Conservation (phyloP, 2,888 invertebrate species). For the Aricia artaxerxes region DNA sequence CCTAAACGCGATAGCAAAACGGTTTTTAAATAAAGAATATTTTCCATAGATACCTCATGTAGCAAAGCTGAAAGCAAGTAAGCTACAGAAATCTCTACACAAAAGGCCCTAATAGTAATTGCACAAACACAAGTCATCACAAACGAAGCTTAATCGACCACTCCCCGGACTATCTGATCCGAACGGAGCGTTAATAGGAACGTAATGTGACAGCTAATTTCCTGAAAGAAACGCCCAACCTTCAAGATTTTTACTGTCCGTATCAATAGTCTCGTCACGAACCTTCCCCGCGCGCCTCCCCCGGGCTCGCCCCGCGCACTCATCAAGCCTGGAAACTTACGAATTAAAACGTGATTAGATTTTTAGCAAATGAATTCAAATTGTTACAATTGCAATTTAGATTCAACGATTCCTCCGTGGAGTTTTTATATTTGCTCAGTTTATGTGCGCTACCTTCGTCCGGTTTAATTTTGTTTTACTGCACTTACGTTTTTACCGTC, state of each 20-base stretch:
- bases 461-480: constrained; percentile 1
- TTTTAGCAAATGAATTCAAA: constrained; percentile 49
- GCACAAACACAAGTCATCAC: constrained; percentile 26
- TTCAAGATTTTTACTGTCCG: constrained; percentile 63
- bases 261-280: constrained; percentile 67
- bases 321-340: constrained; percentile 70
- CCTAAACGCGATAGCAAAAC: background rate
- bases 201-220: constrained; percentile 77
- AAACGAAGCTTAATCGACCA: constrained; percentile 34
- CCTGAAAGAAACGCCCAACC: constrained; percentile 65
- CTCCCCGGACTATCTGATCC: constrained; percentile 40
- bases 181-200: constrained; percentile 58
- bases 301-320: constrained; percentile 51
- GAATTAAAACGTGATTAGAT: constrained; percentile 75
- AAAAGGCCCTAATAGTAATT: constrained; percentile 21
- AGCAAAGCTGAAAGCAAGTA: background rate
- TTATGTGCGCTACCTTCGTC: background rate
- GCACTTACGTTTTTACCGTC: background rate
- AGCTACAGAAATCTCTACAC: background rate
- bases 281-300: constrained; percentile 39
- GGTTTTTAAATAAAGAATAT: background rate
- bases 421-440: constrained; percentile 1
- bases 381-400: constrained; percentile 41
- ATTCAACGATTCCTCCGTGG: constrained; percentile 32
- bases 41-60: background rate